Percentiles rank a stretch among this genome's conserved stretches.
phyloP scores from a whole-genome alignment of 2,797 vertebrate genomes.

The Knipowitschia caucasica region DNA sequence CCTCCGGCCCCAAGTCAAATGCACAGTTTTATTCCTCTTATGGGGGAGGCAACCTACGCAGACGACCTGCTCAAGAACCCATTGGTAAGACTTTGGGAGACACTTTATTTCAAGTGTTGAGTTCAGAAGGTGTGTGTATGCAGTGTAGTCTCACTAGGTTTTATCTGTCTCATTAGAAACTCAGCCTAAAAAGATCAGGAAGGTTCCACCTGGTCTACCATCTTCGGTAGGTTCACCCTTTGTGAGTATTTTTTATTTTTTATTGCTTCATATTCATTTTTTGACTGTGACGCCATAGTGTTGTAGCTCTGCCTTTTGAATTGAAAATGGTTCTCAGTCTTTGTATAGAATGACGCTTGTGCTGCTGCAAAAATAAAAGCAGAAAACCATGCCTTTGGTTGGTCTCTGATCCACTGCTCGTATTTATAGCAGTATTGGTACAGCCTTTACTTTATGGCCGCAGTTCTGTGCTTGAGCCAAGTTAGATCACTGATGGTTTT shows the following conservation, averaged over 20 bases:
- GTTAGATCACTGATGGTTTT: constrained; percentile 56
- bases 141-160: no score
- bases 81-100: constrained; percentile 76
- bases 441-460: constrained; percentile 64
- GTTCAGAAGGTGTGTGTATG: no score
- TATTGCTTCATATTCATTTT: constrained; percentile 32
- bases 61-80: constrained; percentile 81
- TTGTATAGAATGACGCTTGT: constrained; percentile 38
- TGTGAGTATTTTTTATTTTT: no score
- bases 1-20: constrained; percentile 80
- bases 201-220: constrained; percentile 94
- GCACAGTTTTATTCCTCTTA: constrained; percentile 87
- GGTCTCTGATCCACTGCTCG: constrained; percentile 59
- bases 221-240: constrained; percentile 83
- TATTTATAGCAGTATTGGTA: constrained; percentile 72
- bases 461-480: constrained; percentile 56
- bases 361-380: constrained; percentile 44
- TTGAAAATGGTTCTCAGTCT: constrained; percentile 32
- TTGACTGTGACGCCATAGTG: constrained; percentile 39
- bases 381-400: constrained; percentile 48
- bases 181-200: constrained; percentile 95
- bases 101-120: neutral
- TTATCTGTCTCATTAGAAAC: constrained; percentile 70
- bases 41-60: constrained; percentile 68
- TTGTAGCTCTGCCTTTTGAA: constrained; percentile 31